Conservation (phyloP, 2,888 invertebrate genomes). For the Diloba caeruleocephala region DNA sequence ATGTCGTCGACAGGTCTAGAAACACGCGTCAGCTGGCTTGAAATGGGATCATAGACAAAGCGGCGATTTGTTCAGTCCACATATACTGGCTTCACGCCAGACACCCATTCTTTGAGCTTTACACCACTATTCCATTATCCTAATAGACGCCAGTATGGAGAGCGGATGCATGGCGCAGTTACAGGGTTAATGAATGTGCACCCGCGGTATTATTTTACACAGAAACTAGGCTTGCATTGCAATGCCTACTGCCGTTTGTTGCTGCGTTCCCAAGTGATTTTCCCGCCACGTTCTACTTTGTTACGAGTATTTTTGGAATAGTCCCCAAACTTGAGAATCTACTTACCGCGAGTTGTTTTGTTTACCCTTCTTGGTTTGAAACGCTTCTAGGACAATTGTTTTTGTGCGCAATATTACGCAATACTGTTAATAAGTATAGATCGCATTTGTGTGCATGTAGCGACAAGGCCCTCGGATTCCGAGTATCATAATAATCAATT, state of each 20-base stretch:
- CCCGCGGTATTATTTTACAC: constrained; percentile 57
- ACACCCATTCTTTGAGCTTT: constrained; percentile 74
- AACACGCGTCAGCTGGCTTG: constrained; percentile 54
- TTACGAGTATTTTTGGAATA: constrained; percentile 40
- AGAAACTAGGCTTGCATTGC: constrained; percentile 50
- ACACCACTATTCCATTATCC: constrained; percentile 81
- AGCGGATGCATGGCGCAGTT: constrained; percentile 64
- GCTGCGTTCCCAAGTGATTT: constrained; percentile 38
- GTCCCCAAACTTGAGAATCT: constrained; percentile 49
- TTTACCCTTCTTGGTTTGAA: constrained; percentile 20
- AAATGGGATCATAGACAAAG: constrained; percentile 61
- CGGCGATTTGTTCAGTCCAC: constrained; percentile 62
- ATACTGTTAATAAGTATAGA: constrained; percentile 29
- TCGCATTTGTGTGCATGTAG: constrained; percentile 24
- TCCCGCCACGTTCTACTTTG: constrained; percentile 39
- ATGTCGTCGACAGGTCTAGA: constrained; percentile 44
- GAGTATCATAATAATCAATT: constrained; percentile 36
- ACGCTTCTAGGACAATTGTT: constrained; percentile 5
- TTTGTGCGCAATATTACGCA: constrained; percentile 9
- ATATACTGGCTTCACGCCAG: constrained; percentile 73
- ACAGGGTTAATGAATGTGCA: constrained; percentile 73
- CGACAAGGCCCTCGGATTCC: constrained; percentile 33
- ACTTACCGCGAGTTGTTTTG: constrained; percentile 28
- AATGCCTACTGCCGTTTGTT: constrained; percentile 52
- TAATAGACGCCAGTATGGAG: constrained; percentile 69